Evolutionary conservation across 2,888 invertebrate genomes (phyloP).

Genomic region (Callyntrura guangdongensis): DNA sequence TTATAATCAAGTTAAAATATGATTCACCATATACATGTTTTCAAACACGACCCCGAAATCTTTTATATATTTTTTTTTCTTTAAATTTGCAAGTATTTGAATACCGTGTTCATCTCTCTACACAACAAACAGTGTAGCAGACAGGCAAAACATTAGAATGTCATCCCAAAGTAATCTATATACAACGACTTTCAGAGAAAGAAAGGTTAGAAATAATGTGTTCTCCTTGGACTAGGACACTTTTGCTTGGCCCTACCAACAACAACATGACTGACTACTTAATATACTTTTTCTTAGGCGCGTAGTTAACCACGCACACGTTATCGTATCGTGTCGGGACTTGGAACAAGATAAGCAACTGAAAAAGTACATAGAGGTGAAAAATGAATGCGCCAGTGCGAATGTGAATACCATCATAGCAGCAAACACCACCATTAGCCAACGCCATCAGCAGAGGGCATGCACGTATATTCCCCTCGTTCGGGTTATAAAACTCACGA

Average conservation of each 20-base stretch:
- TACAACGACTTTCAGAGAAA: not conserved
- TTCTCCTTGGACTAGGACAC: constrained; percentile 16
- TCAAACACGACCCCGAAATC: not conserved
- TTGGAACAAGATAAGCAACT: not conserved
- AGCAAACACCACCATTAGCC: not conserved
- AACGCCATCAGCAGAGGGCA: no score
- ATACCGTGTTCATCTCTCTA: no score
- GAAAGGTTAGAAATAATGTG: constrained; percentile 8
- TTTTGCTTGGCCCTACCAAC: no score
- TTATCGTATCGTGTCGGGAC: not conserved
- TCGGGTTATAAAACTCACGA: not conserved
- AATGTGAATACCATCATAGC: not conserved
- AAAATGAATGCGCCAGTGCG: not conserved
- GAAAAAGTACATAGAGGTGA: not conserved
- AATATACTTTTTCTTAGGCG: not conserved
- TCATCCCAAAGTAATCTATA: not conserved
- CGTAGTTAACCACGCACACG: not conserved
- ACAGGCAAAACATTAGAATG: not conserved
- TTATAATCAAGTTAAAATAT: not conserved
- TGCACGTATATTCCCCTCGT: not conserved
- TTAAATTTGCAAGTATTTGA: no score
- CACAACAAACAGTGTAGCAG: no score
- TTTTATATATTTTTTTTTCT: not conserved
- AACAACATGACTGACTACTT: no score
- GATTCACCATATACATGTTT: not conserved